A percentile compares a stretch with the other conserved stretches of the same genome.
Conservation (phyloP, 2,888 invertebrate genomes). For the Cactoblastis cactorum region DNA sequence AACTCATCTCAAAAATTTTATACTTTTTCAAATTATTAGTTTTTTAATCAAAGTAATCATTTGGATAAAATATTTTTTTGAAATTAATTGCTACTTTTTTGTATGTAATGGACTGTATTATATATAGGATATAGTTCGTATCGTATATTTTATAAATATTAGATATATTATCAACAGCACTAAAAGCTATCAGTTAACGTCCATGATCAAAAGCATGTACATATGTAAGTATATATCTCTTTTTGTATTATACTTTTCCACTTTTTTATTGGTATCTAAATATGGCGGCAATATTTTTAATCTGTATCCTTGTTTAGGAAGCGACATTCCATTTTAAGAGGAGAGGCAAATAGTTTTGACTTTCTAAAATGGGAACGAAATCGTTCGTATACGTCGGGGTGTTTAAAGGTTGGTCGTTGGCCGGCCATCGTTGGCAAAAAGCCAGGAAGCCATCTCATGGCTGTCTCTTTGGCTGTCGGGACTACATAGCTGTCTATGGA, state of each 20-base stretch:
- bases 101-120: too few species aligned
- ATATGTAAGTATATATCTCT: too few species aligned
- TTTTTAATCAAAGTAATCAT: too few species aligned
- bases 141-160: too few species aligned
- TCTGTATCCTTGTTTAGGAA: constrained; percentile 21
- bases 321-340: constrained; percentile 33
- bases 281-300: background rate
- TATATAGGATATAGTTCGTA: too few species aligned
- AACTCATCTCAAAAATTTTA: too few species aligned
- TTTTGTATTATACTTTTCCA: background rate
- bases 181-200: too few species aligned
- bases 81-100: too few species aligned
- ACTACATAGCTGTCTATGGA: constrained; percentile 40
- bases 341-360: constrained; percentile 41
- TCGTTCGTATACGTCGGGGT: constrained; percentile 34
- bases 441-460: constrained; percentile 42
- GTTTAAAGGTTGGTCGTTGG: constrained; percentile 63
- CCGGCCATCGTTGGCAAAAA: constrained; percentile 57
- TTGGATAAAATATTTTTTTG: too few species aligned
- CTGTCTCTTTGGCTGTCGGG: constrained; percentile 40
- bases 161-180: too few species aligned
- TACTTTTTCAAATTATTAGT: too few species aligned
- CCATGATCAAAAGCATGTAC: too few species aligned
- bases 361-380: constrained; percentile 53
- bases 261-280: background rate